phyloP scores from a whole-genome alignment of 1,140 invertebrate species.

The Eciton burchellii region DNA sequence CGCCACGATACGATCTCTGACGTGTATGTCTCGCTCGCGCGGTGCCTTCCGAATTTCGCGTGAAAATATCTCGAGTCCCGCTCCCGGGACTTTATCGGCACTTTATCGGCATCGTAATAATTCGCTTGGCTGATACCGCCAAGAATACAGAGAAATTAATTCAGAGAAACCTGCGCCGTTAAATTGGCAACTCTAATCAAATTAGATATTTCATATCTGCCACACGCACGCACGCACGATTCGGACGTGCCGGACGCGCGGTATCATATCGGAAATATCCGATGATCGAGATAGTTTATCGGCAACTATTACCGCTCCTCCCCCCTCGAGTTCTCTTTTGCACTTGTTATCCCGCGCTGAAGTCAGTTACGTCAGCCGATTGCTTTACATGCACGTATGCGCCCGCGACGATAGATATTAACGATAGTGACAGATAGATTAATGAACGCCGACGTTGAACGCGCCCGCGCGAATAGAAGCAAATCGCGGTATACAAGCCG shows the following conservation, averaged over 20 bases:
- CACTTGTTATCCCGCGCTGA: background rate
- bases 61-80: background rate
- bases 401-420: background rate
- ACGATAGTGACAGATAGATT: background rate
- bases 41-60: background rate
- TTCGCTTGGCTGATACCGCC: background rate
- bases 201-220: no score
- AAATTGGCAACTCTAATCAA: background rate
- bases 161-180: background rate
- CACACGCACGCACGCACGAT: no score
- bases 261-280: background rate
- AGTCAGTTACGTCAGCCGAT: background rate
- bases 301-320: no score
- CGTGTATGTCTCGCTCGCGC: background rate
- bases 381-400: background rate
- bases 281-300: background rate
- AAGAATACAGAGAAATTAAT: background rate
- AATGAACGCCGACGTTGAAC: background rate
- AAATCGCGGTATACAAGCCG: slow-evolving; percentile 1
- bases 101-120: background rate
- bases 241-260: no score
- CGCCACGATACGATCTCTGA: background rate
- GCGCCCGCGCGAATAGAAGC: background rate
- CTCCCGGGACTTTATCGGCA: background rate
- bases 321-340: no score